Evolutionary conservation across 2,797 vertebrate genomes (phyloP).

Genomic region (Heteromormyrus szaboi): DNA sequence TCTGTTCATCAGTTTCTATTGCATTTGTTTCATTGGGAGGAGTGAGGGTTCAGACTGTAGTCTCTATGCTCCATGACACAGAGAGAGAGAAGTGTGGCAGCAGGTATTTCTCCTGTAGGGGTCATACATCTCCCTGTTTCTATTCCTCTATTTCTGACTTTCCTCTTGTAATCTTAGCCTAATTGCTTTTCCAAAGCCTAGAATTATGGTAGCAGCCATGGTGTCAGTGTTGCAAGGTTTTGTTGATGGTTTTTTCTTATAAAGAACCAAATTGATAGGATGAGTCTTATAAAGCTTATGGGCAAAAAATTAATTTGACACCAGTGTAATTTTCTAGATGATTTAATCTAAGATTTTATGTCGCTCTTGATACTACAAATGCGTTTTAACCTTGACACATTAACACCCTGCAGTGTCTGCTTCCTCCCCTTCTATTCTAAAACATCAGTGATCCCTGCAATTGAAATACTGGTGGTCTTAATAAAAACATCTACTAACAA

Average conservation of each 20-base stretch:
- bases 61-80: conserved; percentile 68
- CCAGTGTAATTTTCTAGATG: neutral
- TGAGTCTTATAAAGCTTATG: conserved; percentile 12
- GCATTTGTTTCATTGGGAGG: conserved; percentile 91
- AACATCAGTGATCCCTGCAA: conserved; percentile 82
- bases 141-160: conserved; percentile 27
- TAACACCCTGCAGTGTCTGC: conserved; percentile 35
- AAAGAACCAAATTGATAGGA: conserved; percentile 41
- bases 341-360: conserved; percentile 41
- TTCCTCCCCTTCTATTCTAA: neutral
- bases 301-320: neutral
- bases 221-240: conserved; percentile 23
- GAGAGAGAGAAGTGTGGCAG: conserved; percentile 30
- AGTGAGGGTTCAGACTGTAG: conserved; percentile 64
- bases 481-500: conserved; percentile 13
- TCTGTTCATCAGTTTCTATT: conserved; percentile 99
- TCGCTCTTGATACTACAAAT: conserved; percentile 34
- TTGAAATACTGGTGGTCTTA: conserved; percentile 67
- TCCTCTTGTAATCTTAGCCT: conserved; percentile 27
- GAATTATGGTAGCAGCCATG: conserved; percentile 20
- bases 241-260: conserved; percentile 23
- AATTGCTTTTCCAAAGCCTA: conserved; percentile 24
- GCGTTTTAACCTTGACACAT: conserved; percentile 34
- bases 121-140: conserved; percentile 61
- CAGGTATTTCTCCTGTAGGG: conserved; percentile 85